Conservation (phyloP, 2,797 vertebrate species). For the Emys orbicularis region DNA sequence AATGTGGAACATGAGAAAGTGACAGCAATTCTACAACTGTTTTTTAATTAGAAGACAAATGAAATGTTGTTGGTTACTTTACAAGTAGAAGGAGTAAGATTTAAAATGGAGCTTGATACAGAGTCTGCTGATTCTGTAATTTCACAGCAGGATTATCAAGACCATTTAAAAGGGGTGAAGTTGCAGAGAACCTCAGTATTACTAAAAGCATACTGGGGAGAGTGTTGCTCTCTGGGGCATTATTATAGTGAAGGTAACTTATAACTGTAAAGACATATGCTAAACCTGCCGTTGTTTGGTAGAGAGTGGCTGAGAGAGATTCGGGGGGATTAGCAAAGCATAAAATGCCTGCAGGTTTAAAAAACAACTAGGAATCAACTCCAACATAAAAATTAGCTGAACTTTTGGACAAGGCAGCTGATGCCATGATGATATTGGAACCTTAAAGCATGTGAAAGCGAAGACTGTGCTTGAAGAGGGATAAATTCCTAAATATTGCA, state of each 20-base stretch:
- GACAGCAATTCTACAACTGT: conserved; percentile 20
- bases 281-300: background rate
- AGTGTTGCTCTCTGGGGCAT: background rate
- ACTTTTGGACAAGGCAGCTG: background rate
- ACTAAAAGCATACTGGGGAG: background rate
- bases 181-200: conserved; percentile 10
- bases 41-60: conserved; percentile 54
- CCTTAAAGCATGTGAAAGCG: background rate
- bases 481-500: background rate
- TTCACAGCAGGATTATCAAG: conserved; percentile 47
- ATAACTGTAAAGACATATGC: conserved; percentile 37
- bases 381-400: background rate
- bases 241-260: background rate
- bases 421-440: background rate
- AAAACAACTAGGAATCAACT: background rate
- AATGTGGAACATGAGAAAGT: conserved; percentile 6
- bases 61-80: conserved; percentile 32
- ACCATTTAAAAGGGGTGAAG: conserved; percentile 43
- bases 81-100: conserved; percentile 30
- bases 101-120: background rate
- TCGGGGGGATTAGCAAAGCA: background rate
- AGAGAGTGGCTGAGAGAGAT: background rate
- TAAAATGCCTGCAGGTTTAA: conserved; percentile 20
- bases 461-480: background rate
- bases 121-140: conserved; percentile 19